Evolutionary conservation across 2,888 invertebrate genomes (phyloP).

Genomic region (Leucophora obtusa): DNA sequence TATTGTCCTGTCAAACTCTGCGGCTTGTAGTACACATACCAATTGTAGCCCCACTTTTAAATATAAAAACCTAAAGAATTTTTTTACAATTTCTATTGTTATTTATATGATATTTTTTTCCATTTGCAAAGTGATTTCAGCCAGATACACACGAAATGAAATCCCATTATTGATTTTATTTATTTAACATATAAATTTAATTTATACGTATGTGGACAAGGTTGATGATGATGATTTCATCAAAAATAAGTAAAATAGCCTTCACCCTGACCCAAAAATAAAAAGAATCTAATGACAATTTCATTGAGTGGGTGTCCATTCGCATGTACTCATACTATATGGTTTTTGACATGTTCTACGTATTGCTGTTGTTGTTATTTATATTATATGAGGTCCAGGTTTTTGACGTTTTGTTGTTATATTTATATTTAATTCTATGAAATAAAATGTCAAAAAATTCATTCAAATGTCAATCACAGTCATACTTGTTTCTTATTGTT

Average conservation of each 20-base stretch:
- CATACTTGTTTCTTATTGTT: constrained; percentile 38
- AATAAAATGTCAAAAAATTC: constrained; percentile 69
- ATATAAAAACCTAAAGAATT: too few relatives aligned
- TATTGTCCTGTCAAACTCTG: too few relatives aligned
- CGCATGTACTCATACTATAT: not conserved
- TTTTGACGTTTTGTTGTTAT: constrained; percentile 42
- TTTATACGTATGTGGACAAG: constrained; percentile 29
- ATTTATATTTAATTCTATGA: constrained; percentile 55
- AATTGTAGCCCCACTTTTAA: too few relatives aligned
- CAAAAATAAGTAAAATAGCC: constrained; percentile 22
- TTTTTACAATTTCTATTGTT: not conserved
- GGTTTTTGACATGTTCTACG: constrained; percentile 32
- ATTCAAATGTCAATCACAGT: constrained; percentile 70
- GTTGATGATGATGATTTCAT: constrained; percentile 35
- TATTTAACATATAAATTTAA: constrained; percentile 55
- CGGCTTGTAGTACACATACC: too few relatives aligned
- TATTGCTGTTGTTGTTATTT: constrained; percentile 29
- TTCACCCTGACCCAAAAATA: constrained; percentile 17
- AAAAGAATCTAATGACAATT: constrained; percentile 45
- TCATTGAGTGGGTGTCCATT: constrained; percentile 41
- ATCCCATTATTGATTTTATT: constrained; percentile 46
- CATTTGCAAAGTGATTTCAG: not conserved
- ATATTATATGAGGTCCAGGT: constrained; percentile 26
- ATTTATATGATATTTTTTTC: not conserved
- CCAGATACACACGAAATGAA: constrained; percentile 21